Evolutionary conservation across 2,113 vertebrate genomes (phyloP).

Genomic region (Bambusicola thoracicus): DNA sequence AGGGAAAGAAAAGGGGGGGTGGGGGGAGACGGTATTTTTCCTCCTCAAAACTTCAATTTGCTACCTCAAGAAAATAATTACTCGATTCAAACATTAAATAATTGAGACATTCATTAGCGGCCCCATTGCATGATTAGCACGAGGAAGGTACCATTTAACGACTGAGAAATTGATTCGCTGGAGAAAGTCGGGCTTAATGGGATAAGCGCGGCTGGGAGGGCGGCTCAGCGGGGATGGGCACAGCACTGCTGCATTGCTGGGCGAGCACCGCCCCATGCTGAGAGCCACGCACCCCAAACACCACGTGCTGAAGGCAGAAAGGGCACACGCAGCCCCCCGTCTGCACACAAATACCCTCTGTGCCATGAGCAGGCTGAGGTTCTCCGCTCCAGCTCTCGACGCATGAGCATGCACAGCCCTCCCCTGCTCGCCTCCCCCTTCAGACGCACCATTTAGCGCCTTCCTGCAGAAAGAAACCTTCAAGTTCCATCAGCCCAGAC

Average conservation of each 20-base stretch:
- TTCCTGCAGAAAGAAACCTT: not conserved
- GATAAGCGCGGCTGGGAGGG: fast-evolving
- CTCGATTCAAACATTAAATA: slow-evolving; percentile 76
- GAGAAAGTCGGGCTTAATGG: not conserved
- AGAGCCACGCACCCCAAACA: not conserved
- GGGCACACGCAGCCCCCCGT: fast-evolving
- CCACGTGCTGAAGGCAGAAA: not conserved
- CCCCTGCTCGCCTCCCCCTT: fast-evolving
- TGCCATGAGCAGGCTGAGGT: fast-evolving
- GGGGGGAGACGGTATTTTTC: slow-evolving; percentile 42
- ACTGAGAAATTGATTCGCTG: slow-evolving; percentile 42
- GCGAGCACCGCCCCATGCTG: not conserved
- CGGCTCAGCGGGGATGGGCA: not conserved
- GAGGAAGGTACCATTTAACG: slow-evolving; percentile 44
- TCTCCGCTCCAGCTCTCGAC: fast-evolving
- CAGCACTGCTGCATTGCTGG: not conserved
- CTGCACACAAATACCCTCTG: fast-evolving
- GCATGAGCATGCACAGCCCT: not conserved
- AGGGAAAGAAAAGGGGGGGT: not conserved
- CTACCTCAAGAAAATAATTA: slow-evolving; percentile 79
- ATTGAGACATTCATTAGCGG: slow-evolving; percentile 69
- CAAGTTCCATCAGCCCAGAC: not conserved
- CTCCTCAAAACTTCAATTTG: slow-evolving; percentile 76
- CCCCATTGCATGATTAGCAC: slow-evolving; percentile 46
- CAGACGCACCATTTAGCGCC: not conserved